These are phyloP conservation scores for Oncopeltus fasciatus DNA, from an alignment of 1,140 invertebrate genomes.

Conservation along the genomic window DNA sequence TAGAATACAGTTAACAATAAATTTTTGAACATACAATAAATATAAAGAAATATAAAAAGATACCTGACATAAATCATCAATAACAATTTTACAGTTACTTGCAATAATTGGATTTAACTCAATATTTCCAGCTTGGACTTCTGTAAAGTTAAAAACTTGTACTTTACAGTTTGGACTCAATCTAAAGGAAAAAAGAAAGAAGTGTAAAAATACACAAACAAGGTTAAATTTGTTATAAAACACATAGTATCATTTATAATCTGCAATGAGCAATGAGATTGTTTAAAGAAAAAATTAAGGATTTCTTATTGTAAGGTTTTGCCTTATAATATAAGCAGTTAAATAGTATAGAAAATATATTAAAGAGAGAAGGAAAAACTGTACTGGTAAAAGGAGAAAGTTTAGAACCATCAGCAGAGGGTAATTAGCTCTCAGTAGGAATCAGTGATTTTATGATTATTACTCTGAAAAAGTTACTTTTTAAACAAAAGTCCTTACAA, in stretches of 20 bases:
- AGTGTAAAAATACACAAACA: not conserved
- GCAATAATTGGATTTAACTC: constrained; percentile 77
- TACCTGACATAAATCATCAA: constrained; percentile 66
- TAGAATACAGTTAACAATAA: no score
- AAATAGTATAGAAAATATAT: no score
- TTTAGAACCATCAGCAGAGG: no score
- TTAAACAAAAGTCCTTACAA: no score
- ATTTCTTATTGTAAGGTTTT: no score
- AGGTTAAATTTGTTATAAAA: not conserved
- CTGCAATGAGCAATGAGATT: not conserved
- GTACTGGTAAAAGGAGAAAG: no score
- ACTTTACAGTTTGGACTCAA: constrained; percentile 46
- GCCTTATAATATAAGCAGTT: no score
- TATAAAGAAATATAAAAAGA: constrained; percentile 13
- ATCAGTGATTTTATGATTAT: no score
- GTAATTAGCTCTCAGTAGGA: no score
- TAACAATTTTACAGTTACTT: constrained; percentile 63
- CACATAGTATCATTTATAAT: not conserved
- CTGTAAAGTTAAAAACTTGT: constrained; percentile 74
- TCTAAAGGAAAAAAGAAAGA: constrained; percentile 24
- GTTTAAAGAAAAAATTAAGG: not conserved
- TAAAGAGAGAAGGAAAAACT: no score
- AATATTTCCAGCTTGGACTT: constrained; percentile 71
- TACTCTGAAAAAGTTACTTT: no score
- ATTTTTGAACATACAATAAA: not conserved